Conservation (phyloP, 2,113 vertebrate species). For the Diphyllodes magnificus region DNA sequence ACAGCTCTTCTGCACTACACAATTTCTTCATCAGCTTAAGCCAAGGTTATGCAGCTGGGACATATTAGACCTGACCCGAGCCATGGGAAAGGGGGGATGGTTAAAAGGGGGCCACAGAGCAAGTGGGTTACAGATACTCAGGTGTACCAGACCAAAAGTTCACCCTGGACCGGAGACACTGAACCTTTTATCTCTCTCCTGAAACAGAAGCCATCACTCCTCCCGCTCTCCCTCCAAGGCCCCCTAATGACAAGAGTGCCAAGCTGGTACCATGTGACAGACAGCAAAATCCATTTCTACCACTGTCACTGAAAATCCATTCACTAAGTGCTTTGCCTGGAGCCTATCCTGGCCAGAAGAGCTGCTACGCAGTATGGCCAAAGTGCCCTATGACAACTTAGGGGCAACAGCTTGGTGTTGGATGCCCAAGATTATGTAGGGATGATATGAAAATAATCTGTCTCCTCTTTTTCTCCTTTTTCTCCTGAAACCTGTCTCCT, state of each 20-base stretch:
- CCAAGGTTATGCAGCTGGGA: neutral
- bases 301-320: neutral
- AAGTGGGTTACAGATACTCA: neutral
- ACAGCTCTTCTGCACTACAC: neutral
- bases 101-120: neutral
- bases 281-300: neutral
- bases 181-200: neutral
- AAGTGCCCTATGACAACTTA: neutral
- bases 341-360: neutral
- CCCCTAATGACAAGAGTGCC: neutral
- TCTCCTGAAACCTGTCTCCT: neutral
- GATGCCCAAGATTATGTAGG: neutral
- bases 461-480: neutral
- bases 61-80: neutral
- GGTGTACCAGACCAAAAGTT: neutral
- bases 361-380: neutral
- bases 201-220: neutral
- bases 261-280: neutral
- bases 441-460: neutral
- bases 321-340: neutral
- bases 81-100: rapidly evolving
- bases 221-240: neutral
- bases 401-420: neutral
- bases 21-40: neutral
- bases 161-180: neutral